Conservation (phyloP, 2,797 vertebrate species). For the Chelon auratus region DNA sequence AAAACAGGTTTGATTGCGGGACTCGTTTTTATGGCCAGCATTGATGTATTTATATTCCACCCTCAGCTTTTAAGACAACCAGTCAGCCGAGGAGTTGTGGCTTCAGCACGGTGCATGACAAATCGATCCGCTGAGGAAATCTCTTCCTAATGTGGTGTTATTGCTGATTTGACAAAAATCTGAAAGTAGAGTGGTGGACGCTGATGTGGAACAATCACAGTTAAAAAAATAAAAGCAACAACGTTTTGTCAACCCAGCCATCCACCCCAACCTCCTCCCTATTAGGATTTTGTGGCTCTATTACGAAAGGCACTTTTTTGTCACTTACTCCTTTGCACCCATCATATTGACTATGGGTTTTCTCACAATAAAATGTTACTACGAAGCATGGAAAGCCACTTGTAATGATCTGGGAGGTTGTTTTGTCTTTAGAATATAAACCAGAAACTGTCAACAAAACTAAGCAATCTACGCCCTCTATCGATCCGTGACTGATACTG, state of each 20-base stretch:
- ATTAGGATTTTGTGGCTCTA: background rate
- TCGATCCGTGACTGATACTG: background rate
- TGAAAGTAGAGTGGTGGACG: background rate
- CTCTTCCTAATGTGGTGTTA: background rate
- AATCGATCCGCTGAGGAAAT: slow-evolving; percentile 18
- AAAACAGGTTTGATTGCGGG: background rate
- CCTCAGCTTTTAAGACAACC: background rate
- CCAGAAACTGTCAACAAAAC: background rate
- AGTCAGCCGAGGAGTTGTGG: slow-evolving; percentile 1
- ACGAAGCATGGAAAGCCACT: background rate
- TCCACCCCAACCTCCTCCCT: background rate
- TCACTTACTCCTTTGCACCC: background rate
- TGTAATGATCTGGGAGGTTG: background rate
- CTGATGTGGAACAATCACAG: background rate
- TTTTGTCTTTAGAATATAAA: background rate
- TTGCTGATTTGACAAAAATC: slow-evolving; percentile 26
- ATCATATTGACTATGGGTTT: background rate
- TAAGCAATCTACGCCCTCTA: background rate
- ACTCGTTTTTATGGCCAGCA: background rate
- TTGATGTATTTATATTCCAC: background rate
- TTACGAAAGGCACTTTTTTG: too few species aligned
- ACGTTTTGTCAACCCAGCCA: background rate
- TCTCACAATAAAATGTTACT: background rate
- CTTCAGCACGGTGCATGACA: slow-evolving; percentile 7
- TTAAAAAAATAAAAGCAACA: too few species aligned